Evolutionary conservation across 2,888 invertebrate genomes (phyloP).

Genomic region (Bombylius discolor): DNA sequence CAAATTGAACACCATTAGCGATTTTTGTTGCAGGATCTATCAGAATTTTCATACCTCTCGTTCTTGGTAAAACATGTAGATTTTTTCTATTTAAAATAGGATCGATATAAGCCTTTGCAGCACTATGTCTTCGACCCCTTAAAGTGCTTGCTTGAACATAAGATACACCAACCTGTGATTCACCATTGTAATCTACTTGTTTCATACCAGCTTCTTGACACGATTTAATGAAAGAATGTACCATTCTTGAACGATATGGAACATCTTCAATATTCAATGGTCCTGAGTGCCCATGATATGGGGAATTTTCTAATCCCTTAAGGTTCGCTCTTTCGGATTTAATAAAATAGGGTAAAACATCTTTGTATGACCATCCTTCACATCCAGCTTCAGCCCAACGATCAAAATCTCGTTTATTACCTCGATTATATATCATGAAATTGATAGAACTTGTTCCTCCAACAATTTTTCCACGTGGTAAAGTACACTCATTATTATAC

Average conservation of each 20-base stretch:
- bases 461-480: constrained; percentile 45
- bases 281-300: constrained; percentile 45
- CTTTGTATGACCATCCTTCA: constrained; percentile 56
- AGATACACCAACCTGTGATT: constrained; percentile 46
- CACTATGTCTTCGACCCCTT: constrained; percentile 47
- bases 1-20: constrained; percentile 53
- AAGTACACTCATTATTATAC: constrained; percentile 30
- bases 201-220: constrained; percentile 48
- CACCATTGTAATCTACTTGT: constrained; percentile 52
- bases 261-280: constrained; percentile 45
- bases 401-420: constrained; percentile 59
- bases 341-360: constrained; percentile 46
- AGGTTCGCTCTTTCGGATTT: constrained; percentile 42
- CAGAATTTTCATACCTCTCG: constrained; percentile 48
- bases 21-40: constrained; percentile 45
- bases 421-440: constrained; percentile 61
- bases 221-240: constrained; percentile 43
- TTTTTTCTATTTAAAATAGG: constrained; percentile 46
- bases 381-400: constrained; percentile 54
- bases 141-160: constrained; percentile 45
- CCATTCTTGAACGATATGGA: constrained; percentile 39
- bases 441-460: constrained; percentile 50
- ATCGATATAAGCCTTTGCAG: constrained; percentile 47
- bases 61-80: constrained; percentile 48
- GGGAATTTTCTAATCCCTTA: constrained; percentile 31